Conservation (phyloP, 2,113 vertebrate species). For the Syrrhaptes paradoxus region DNA sequence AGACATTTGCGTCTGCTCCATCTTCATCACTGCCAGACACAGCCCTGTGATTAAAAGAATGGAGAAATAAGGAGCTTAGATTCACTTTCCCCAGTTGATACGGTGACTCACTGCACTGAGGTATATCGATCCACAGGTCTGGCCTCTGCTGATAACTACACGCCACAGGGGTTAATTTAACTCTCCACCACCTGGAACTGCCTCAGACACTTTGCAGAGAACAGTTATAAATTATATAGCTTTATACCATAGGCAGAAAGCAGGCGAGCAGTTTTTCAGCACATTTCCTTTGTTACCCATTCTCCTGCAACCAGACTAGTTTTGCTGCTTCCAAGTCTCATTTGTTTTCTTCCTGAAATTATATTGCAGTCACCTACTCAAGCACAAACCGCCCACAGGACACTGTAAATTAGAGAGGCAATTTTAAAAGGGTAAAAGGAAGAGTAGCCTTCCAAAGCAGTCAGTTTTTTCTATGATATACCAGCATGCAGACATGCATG, state of each 20-base stretch:
- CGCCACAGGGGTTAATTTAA: constrained; percentile 61
- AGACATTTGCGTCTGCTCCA: constrained; percentile 57
- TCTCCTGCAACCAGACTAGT: background rate
- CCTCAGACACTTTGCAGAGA: constrained; percentile 48
- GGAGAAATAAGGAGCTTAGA: constrained; percentile 68
- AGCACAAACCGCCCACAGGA: constrained; percentile 10
- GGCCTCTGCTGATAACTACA: constrained; percentile 62
- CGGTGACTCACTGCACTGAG: constrained; percentile 14
- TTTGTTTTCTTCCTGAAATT: constrained; percentile 50
- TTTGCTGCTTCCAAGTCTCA: background rate
- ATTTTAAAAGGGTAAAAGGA: background rate
- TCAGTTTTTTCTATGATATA: background rate
- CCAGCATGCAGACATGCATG: background rate
- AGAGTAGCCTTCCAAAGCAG: background rate
- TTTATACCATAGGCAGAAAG: constrained; percentile 8
- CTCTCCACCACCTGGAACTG: constrained; percentile 32
- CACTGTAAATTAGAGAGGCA: background rate
- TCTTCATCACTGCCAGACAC: constrained; percentile 70
- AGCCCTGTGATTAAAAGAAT: constrained; percentile 61
- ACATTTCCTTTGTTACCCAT: constrained; percentile 28
- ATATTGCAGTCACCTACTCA: background rate
- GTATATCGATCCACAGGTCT: constrained; percentile 62
- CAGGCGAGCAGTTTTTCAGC: background rate
- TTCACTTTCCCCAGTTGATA: constrained; percentile 38
- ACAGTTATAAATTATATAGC: constrained; percentile 52